These are phyloP conservation scores for Orchesella flavescens DNA, from an alignment of 2,888 invertebrate genomes.

Conservation along the genomic window DNA sequence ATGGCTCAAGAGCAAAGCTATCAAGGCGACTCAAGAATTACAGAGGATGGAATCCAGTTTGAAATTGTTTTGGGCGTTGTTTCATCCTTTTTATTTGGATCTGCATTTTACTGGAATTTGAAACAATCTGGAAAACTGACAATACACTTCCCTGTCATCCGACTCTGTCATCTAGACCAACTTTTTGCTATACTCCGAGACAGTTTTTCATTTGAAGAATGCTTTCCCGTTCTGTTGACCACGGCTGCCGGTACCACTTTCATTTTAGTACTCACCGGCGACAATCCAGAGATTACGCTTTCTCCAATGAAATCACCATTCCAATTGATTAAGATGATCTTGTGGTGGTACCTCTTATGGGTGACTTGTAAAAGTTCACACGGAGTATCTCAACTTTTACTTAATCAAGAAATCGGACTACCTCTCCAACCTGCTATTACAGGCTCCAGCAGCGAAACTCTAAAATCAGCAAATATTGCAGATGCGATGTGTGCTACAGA, in stretches of 20 bases:
- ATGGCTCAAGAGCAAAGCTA: neutral
- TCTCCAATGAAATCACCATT: neutral
- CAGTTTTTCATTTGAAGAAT: neutral
- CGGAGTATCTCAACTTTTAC: neutral
- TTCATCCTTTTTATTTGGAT: constrained; percentile 3
- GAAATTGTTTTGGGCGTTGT: neutral
- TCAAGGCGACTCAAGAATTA: neutral
- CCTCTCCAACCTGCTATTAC: neutral
- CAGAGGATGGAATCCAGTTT: neutral
- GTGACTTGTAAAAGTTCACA: neutral
- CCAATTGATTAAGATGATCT: neutral
- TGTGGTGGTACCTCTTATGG: constrained; percentile 7
- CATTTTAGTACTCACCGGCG: neutral
- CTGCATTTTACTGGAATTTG: neutral
- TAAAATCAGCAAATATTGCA: neutral
- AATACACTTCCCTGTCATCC: neutral
- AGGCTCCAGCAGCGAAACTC: neutral
- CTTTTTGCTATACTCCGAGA: neutral
- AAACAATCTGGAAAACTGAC: neutral
- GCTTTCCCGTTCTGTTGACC: neutral
- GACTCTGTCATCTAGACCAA: neutral
- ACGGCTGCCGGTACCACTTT: neutral
- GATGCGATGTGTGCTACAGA: constrained; percentile 21
- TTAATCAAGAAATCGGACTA: neutral
- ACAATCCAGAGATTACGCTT: neutral